These are phyloP conservation scores for Echinops telfairi DNA, from an alignment of 2,113 vertebrate species.

Conservation along the genomic window DNA sequence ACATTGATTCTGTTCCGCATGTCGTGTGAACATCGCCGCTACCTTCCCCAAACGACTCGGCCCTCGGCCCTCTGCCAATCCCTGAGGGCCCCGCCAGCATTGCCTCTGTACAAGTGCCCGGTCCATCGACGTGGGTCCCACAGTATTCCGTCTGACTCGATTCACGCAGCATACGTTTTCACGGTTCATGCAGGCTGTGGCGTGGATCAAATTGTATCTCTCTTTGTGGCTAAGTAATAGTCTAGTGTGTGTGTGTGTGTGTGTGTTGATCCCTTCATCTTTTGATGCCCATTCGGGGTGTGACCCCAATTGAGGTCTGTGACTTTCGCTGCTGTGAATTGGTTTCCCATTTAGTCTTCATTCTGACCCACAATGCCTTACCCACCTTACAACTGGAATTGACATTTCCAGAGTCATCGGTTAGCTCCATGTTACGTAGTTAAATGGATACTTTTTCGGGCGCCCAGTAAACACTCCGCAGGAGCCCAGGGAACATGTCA, in stretches of 20 bases:
- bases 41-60: not conserved
- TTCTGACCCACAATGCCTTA: not conserved
- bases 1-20: not conserved
- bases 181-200: not conserved
- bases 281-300: not conserved
- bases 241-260: not conserved
- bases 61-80: too few relatives aligned
- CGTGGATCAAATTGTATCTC: not conserved
- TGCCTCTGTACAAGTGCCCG: not conserved
- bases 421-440: not conserved
- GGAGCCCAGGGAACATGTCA: too few relatives aligned
- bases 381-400: not conserved
- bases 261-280: not conserved
- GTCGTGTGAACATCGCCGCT: not conserved
- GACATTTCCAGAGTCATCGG: not conserved
- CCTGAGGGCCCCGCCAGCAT: too few relatives aligned
- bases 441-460: not conserved
- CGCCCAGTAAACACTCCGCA: not conserved
- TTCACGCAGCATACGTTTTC: not conserved
- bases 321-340: not conserved
- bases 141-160: not conserved
- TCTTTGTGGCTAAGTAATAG: not conserved
- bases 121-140: not conserved
- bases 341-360: not conserved
- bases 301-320: not conserved